These are phyloP conservation scores for Epinephelus awoara DNA, from an alignment of 2,797 vertebrate species.

Conservation along the genomic window DNA sequence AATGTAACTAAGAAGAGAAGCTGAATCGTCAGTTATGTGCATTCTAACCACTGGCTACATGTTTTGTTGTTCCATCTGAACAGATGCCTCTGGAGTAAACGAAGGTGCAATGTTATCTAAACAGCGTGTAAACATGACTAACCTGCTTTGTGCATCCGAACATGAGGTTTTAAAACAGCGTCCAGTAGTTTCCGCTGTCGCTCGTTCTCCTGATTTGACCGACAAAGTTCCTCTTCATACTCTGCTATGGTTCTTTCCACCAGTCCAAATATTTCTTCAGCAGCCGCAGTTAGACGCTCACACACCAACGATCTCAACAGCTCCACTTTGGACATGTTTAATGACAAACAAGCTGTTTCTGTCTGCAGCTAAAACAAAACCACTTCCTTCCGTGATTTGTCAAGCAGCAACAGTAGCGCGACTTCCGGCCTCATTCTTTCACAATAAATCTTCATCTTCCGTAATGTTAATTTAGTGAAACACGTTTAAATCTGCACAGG, in stretches of 20 bases:
- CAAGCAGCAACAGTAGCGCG: too few species aligned
- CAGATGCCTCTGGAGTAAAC: background rate
- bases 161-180: background rate
- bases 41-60: too few species aligned
- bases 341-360: fast-evolving
- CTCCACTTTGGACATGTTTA: constrained; percentile 7
- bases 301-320: constrained; percentile 14
- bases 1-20: too few species aligned
- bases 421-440: too few species aligned
- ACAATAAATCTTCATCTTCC: too few species aligned
- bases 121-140: background rate
- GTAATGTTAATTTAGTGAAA: too few species aligned
- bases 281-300: constrained; percentile 15
- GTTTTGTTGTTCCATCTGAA: background rate
- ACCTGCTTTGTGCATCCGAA: constrained; percentile 23
- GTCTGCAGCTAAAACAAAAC: background rate
- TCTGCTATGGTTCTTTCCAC: constrained; percentile 28
- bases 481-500: too few species aligned
- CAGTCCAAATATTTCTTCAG: constrained; percentile 17
- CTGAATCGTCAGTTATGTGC: too few species aligned
- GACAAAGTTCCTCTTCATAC: constrained; percentile 14
- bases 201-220: background rate
- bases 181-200: constrained; percentile 12
- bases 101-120: too few species aligned
- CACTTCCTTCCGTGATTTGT: background rate